Evolutionary conservation across 2,888 invertebrate species (phyloP).

Genomic region (Teleiodes luculella): DNA sequence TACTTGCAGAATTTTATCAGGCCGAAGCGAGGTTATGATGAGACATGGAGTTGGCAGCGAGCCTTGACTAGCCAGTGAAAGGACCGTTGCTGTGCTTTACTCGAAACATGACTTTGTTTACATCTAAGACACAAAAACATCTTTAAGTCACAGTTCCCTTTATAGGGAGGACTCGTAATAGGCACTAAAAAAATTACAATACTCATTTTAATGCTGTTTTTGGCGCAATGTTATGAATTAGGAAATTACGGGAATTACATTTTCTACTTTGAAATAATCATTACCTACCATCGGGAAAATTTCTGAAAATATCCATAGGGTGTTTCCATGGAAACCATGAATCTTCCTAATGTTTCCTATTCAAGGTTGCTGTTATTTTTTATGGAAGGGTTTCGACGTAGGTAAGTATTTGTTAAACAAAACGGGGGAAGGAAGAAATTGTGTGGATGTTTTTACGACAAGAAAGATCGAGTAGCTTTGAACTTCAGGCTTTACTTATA

Average conservation of each 20-base stretch:
- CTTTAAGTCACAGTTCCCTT: too few species aligned
- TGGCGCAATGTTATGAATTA: neutral
- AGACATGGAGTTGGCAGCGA: constrained; percentile 12
- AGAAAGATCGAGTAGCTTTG: too few species aligned
- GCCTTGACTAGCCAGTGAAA: constrained; percentile 19
- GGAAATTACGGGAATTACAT: neutral
- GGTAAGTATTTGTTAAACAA: constrained; percentile 32
- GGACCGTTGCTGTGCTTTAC: too few species aligned
- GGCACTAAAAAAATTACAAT: neutral
- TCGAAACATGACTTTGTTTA: too few species aligned
- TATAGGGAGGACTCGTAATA: too few species aligned
- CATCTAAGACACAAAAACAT: too few species aligned
- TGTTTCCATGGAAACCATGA: constrained; percentile 45
- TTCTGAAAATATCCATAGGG: constrained; percentile 28
- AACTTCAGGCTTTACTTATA: neutral
- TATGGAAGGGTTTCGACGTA: constrained; percentile 40
- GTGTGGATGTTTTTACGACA: constrained; percentile 18
- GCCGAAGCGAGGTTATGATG: constrained; percentile 7
- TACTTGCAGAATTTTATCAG: constrained; percentile 3
- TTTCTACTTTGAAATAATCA: constrained; percentile 7
- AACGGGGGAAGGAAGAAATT: constrained; percentile 40
- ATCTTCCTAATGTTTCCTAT: constrained; percentile 30
- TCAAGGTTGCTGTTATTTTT: constrained; percentile 34
- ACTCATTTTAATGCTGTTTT: neutral
- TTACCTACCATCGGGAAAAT: constrained; percentile 1